Base-by-base conservation (phyloP, 2,888 invertebrate genomes). In the Temnothorax rugatulus region DNA sequence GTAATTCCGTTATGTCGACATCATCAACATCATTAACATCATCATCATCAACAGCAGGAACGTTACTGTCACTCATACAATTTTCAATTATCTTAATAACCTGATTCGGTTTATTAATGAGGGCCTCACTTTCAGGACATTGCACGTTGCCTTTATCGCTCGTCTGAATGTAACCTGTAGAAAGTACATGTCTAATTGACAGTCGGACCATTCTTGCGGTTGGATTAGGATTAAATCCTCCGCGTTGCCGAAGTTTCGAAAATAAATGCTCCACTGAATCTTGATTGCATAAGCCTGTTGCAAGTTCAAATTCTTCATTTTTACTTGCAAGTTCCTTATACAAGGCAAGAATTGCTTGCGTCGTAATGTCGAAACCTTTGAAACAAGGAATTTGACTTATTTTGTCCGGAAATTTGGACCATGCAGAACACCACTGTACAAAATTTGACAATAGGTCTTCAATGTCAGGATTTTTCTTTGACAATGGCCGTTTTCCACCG, bases 121-220 rank as follows among this genome's bases (percentile, higher is more conserved):
- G 61, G 9, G 61, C 61, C 4, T 61, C 61, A 61, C 61, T 61
- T 38, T 61, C 34, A 18, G 8, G 11, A 61, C 61, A 61, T 61
- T 61, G 61, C 4, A 38, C 34, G 15, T 61, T 61, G 8, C 61
- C 61, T 34, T 61, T 61, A 7, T 61, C 61, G 34, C 61, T 61
- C 18, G 61, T 61, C 9, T 61, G 34, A 34, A 61, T 61, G 8
- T 61, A 61, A 61, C 61, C 34, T 4, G 61, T 61, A 18, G 34
- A 61, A 34, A 61, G 7, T 18, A 61, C 38, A 38, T 61, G 61
- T 38, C 61, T 61, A 4, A 61, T 18, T 34, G n/a, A 63, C 1
- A 63, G n/a, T 63, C 38, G 63, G 0, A 63, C 63, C 63, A 63
- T 63, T 63, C 34, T 63, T 38, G 63, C 63, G 4, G 47, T 47